Base-by-base conservation (phyloP, 2,113 vertebrate species). In the Irena cyanogastra region DNA sequence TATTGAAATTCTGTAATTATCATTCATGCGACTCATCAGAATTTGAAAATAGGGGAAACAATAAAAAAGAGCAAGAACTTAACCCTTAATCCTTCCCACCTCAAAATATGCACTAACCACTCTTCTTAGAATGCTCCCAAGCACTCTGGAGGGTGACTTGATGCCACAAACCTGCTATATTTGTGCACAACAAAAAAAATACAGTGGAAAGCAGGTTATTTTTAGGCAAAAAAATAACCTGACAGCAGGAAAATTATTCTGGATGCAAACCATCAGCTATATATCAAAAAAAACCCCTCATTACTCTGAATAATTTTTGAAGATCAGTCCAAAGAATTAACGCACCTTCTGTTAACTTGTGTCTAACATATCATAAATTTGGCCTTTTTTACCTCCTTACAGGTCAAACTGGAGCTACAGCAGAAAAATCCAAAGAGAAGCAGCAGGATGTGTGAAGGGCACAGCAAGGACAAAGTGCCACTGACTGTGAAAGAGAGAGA, bases 1-100 rank as follows among this genome's bases (percentile, higher is more conserved):
- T 82, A 94, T 47, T 75, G 30, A 77, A 86, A 95, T 83, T 83
- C 59, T 74, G 27, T 83, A 90, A 80, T 94, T 90, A 74, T 61
- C 59, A 76, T 35, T 89, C 61, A 75, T 76, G 49, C 1, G 6
- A 70, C 35, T 77, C 63, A 88, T 72, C 66, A 72, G 71, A 85
- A 85, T 74, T 65, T 87, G 30, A 74, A 91, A 95, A 77, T 3
- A 94, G 44, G 13, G 47, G 83, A 76, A 91, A 87, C 35, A 82
- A 75, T 13, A 9, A 61, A 76, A 60, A 87, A 91, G 49, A 72
- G 7, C 10, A 91, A 91, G 45, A 85, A 35, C 3, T 42, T 85
- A 37, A 77, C 14, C 13, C 66, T 72, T 94, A 80, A 61, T 65
- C 7, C 37, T 79, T 80, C 26, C 12, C 27, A 47, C n/a, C 23